Conservation (phyloP, 2,888 invertebrate species). For the Elegia similella region DNA sequence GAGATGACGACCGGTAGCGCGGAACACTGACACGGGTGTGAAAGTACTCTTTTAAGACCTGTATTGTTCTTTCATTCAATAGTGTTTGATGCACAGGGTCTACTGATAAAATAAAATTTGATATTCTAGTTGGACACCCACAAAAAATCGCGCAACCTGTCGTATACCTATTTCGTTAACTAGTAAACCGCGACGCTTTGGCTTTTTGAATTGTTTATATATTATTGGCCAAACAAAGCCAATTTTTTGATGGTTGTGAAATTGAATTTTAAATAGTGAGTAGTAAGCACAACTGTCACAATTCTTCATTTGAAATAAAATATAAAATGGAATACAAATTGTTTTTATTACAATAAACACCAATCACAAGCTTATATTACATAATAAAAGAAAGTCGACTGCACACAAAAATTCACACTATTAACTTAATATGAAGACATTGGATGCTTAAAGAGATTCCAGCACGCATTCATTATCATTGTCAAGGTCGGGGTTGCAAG, state of each 20-base stretch:
- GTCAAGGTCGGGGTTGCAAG: slow-evolving; percentile 17
- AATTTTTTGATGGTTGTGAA: slow-evolving; percentile 42
- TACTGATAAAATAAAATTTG: too few species aligned
- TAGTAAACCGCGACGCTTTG: not conserved
- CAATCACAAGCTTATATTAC: not conserved
- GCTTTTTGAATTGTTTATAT: not conserved
- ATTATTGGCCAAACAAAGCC: slow-evolving; percentile 20
- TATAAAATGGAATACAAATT: slow-evolving; percentile 31
- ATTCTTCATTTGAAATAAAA: slow-evolving; percentile 25
- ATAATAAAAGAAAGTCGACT: not conserved
- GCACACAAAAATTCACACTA: not conserved
- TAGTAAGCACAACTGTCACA: slow-evolving; percentile 28
- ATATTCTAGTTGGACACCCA: too few species aligned
- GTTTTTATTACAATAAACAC: slow-evolving; percentile 20
- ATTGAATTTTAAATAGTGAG: slow-evolving; percentile 23
- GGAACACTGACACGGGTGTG: too few species aligned
- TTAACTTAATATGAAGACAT: not conserved
- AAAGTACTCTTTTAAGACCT: too few species aligned
- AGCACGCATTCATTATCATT: slow-evolving; percentile 7
- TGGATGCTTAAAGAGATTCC: slow-evolving; percentile 3
- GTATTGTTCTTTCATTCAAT: too few species aligned
- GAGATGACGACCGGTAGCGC: too few species aligned
- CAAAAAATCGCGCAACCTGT: too few species aligned
- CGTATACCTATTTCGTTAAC: not conserved
- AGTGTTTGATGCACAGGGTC: too few species aligned